These are phyloP conservation scores for Caenorhabditis auriculariae DNA, from an alignment of 2,888 invertebrate species.

Conservation along the genomic window DNA sequence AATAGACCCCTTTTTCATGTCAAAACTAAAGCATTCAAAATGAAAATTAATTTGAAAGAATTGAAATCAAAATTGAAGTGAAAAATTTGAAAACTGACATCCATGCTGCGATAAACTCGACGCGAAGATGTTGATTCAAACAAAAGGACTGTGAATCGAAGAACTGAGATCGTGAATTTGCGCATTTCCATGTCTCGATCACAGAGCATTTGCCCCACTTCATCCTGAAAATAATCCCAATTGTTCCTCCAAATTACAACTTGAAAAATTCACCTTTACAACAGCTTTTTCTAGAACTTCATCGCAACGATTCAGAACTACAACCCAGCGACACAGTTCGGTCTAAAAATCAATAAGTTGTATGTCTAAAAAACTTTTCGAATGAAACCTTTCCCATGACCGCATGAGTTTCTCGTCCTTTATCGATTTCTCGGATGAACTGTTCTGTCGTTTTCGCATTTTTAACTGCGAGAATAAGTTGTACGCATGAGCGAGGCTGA, in stretches of 20 bases:
- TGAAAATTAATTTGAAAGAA: too few species aligned
- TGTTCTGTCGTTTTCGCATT: constrained; percentile 14
- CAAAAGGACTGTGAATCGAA: constrained; percentile 52
- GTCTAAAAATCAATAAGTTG: too few species aligned
- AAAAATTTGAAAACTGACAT: constrained; percentile 28
- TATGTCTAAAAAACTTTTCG: too few species aligned
- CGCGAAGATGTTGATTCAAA: constrained; percentile 59
- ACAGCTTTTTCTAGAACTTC: constrained; percentile 45
- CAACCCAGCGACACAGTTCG: constrained; percentile 51
- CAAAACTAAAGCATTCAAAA: too few species aligned
- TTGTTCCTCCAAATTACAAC: too few species aligned
- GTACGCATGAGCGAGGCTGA: too few species aligned
- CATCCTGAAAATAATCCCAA: constrained; percentile 7
- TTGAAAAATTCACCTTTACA: constrained; percentile 3
- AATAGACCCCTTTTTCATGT: too few species aligned
- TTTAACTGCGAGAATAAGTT: too few species aligned
- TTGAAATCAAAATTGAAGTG: too few species aligned
- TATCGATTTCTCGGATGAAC: constrained; percentile 32
- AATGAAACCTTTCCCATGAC: constrained; percentile 37
- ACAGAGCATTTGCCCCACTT: constrained; percentile 10
- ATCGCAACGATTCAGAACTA: constrained; percentile 54
- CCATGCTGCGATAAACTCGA: constrained; percentile 51
- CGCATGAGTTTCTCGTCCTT: constrained; percentile 27
- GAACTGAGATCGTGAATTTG: constrained; percentile 21
- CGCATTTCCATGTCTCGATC: constrained; percentile 7